A percentile compares a stretch with the other conserved stretches of the same genome.
These are phyloP conservation scores for Pogonomyrmex californicus DNA, from an alignment of 1,140 invertebrate species.

Conservation along the genomic window DNA sequence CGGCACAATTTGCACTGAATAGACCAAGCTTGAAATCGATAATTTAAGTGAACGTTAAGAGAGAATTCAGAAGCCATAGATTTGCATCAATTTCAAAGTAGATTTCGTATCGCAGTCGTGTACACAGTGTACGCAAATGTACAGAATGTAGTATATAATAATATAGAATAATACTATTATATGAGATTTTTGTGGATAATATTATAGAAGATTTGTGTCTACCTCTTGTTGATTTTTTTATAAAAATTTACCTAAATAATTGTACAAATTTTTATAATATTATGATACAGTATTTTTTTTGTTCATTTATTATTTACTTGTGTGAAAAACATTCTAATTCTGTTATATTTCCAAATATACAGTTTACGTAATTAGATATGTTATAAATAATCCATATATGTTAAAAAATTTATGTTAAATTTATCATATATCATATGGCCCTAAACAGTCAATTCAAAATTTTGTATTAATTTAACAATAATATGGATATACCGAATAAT, in stretches of 20 bases:
- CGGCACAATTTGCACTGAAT: too few species aligned
- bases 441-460: too few species aligned
- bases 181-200: too few species aligned
- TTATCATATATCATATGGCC: too few species aligned
- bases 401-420: too few species aligned
- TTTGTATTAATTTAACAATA: too few species aligned
- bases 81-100: slow-evolving; percentile 24
- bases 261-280: background rate
- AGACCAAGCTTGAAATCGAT: slow-evolving; percentile 23
- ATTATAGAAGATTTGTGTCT: too few species aligned
- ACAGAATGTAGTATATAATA: background rate
- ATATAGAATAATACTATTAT: background rate
- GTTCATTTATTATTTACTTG: background rate
- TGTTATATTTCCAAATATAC: background rate
- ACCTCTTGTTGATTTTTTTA: background rate
- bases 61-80: slow-evolving; percentile 44
- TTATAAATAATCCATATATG: background rate
- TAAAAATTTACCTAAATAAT: background rate
- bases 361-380: background rate
- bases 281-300: background rate
- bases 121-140: background rate
- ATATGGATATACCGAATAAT: too few species aligned
- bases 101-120: background rate
- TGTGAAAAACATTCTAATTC: background rate
- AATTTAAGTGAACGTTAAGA: slow-evolving; percentile 23